Evolutionary conservation across 1,140 invertebrate genomes (phyloP), one percentile per base, ranked within the genome.

Genomic region (Drosophila persimilis): DNA sequence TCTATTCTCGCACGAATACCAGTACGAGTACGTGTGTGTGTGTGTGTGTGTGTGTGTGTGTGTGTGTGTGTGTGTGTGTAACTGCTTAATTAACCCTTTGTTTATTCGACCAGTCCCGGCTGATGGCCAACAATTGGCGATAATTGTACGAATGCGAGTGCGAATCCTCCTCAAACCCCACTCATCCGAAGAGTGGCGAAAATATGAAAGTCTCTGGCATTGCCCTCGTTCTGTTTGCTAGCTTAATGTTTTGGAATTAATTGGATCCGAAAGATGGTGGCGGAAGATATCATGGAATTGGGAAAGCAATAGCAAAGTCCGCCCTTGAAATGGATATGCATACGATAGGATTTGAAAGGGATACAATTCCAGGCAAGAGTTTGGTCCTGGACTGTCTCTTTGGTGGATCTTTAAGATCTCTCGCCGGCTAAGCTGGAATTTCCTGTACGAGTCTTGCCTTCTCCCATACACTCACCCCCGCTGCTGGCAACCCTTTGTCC

Each of bases 41-140:
- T 9, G 8, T 46, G 29, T 52, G 39, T 54, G 61, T 48, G 26
- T 35, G 35, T 6, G 15, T 43, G 35, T 9, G 8, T 46, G 11
- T 7, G 20, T 22, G 35, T 6, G 15, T 43, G 35, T 9, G 8
- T 46, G 29, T 52, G 39, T 54, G 61, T 48, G 26, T 35, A 45
- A 62, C 57, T 70, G 53, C 35, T 20, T 80, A 77, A 86, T 86
- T 86, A 70, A 61, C 77, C 80, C 60, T 73, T 83, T 83, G 75
- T 84, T 54, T 31, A 17, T 5, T 20, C 39, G 24, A 50, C 45
- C 58, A 46, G 47, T 69, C 46, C 60, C 66, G 62, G 76, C 50
- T 66, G 61, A 75, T 52, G 66, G 44, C 46, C 53, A 67, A 62
- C 74, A 74, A 79, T 84, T 74, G 75, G 31, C 47, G 65, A 61